Conservation (phyloP, 2,113 vertebrate species). For the Carassius gibelio region DNA sequence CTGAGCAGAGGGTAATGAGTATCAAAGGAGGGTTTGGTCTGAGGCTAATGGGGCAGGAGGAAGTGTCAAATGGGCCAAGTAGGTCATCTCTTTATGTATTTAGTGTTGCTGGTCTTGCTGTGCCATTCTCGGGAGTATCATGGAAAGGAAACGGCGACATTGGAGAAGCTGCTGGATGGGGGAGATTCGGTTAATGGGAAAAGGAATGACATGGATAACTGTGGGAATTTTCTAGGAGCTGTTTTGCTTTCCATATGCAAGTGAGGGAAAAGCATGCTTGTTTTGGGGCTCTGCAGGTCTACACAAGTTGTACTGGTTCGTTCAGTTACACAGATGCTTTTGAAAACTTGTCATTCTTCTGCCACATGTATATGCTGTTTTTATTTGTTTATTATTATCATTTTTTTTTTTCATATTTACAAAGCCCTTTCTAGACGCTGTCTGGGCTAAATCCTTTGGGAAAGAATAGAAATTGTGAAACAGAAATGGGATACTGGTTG, state of each 20-base stretch:
- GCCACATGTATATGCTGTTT: too few species aligned
- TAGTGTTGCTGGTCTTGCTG: conserved; percentile 30
- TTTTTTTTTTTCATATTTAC: not conserved
- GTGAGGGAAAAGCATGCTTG: too few species aligned
- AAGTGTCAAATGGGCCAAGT: conserved; percentile 29
- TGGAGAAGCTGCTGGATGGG: not conserved
- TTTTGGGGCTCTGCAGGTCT: too few species aligned
- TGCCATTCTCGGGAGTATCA: not conserved
- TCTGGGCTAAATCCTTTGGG: not conserved
- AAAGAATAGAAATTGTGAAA: conserved; percentile 34
- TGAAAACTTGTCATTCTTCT: too few species aligned
- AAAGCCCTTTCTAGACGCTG: not conserved
- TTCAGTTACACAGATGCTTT: too few species aligned
- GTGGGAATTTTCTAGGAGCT: too few species aligned
- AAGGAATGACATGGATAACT: too few species aligned
- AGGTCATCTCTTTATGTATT: conserved; percentile 39
- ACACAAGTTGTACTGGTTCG: too few species aligned
- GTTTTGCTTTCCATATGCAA: too few species aligned
- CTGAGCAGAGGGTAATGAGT: not conserved
- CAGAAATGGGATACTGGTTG: not conserved
- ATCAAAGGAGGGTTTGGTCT: conserved; percentile 11
- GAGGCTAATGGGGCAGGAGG: conserved; percentile 15
- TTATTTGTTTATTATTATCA: too few species aligned
- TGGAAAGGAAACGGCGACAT: conserved; percentile 13
- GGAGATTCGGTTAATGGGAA: too few species aligned